phyloP scores from a whole-genome alignment of 2,888 invertebrate genomes.

The Pandemis cinnamomeana region DNA sequence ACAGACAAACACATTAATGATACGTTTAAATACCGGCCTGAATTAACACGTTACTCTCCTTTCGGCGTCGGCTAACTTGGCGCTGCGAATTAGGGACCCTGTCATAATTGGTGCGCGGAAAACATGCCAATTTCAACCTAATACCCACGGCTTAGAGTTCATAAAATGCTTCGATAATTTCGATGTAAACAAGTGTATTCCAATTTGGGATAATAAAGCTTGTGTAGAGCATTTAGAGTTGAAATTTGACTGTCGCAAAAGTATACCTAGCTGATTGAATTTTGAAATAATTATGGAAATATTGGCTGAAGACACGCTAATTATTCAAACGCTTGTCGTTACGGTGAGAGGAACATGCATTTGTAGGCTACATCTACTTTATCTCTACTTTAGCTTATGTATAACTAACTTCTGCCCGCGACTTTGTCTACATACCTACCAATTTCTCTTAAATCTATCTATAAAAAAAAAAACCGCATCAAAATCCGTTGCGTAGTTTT shows the following conservation, averaged over 20 bases:
- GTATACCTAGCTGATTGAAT: conserved; percentile 20
- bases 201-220: background rate
- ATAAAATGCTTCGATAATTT: background rate
- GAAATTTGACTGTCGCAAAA: background rate
- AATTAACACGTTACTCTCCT: conserved; percentile 37
- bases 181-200: background rate
- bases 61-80: conserved; percentile 26
- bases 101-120: conserved; percentile 24
- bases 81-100: conserved; percentile 10
- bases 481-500: too few species aligned
- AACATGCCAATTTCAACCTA: background rate
- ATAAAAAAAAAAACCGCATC: too few species aligned
- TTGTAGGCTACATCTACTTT: background rate
- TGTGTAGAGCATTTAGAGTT: background rate
- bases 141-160: background rate
- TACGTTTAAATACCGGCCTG: conserved; percentile 14
- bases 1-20: conserved; percentile 26
- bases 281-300: conserved; percentile 28
- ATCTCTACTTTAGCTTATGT: background rate
- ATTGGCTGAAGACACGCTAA: background rate
- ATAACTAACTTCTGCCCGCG: too few species aligned
- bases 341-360: background rate
- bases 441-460: too few species aligned
- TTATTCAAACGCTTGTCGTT: background rate
- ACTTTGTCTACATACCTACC: too few species aligned